A percentile compares a stretch with the other conserved stretches of the same genome.
phyloP scores from a whole-genome alignment of 2,113 vertebrate species.

The Oenanthe oenanthe region DNA sequence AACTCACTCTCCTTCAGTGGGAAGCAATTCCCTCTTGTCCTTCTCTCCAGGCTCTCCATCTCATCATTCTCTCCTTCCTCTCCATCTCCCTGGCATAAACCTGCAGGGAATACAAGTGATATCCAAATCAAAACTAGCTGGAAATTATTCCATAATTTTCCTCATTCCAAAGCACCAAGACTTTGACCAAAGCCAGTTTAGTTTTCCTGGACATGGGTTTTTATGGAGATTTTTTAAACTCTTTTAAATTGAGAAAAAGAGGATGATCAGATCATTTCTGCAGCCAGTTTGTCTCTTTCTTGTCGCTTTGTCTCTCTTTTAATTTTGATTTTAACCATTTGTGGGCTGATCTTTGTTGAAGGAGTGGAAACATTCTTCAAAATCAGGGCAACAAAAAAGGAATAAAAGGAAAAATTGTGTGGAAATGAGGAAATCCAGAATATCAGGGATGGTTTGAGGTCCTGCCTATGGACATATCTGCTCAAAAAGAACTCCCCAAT shows the following conservation, averaged over 20 bases:
- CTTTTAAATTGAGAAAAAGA: not conserved
- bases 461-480: not conserved
- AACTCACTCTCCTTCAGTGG: fast-evolving
- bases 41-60: not conserved
- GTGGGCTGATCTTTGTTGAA: not conserved
- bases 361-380: not conserved
- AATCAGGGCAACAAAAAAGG: not conserved
- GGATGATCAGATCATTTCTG: not conserved
- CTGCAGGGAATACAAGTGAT: not conserved
- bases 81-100: not conserved
- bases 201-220: not conserved
- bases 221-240: not conserved
- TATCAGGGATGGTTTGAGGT: not conserved
- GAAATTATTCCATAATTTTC: not conserved
- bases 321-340: not conserved
- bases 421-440: not conserved
- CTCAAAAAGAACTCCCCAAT: not conserved
- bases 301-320: not conserved
- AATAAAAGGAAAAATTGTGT: fast-evolving
- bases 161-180: not conserved
- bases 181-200: not conserved
- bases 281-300: not conserved
- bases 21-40: not conserved
- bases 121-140: not conserved
- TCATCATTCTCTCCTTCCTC: not conserved